Conservation (phyloP, 2,888 invertebrate genomes). For the Choreutis nemorana region DNA sequence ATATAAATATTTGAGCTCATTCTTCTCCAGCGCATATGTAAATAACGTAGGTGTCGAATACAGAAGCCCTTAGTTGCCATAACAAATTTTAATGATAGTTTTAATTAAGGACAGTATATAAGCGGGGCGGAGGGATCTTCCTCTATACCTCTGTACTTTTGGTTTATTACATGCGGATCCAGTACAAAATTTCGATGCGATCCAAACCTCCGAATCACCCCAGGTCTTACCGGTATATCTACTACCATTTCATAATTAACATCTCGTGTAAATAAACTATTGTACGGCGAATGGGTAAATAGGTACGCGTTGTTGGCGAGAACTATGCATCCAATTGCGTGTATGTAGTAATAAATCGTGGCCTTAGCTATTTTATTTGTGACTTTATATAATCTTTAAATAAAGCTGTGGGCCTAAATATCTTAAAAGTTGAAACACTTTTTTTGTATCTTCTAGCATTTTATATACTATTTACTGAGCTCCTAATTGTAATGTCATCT, state of each 20-base stretch:
- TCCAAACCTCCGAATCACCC: no score
- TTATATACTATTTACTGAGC: constrained; percentile 46
- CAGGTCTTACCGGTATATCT: no score
- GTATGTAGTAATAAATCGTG: constrained; percentile 57
- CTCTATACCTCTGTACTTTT: no score
- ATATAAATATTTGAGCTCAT: no score
- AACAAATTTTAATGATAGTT: constrained; percentile 56
- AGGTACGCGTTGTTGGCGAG: no score
- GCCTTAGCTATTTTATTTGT: constrained; percentile 48
- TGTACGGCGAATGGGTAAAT: no score
- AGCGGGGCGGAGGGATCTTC: no score
- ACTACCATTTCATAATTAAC: no score
- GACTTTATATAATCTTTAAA: constrained; percentile 24
- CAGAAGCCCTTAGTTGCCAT: constrained; percentile 64
- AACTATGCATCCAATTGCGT: no score
- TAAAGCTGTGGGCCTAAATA: constrained; percentile 23
- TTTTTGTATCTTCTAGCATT: constrained; percentile 39
- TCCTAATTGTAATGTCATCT: constrained; percentile 45
- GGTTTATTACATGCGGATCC: no score
- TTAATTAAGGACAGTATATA: constrained; percentile 44
- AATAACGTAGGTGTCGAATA: constrained; percentile 50
- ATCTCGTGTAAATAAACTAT: constrained; percentile 2
- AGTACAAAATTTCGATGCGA: no score
- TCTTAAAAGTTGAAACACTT: constrained; percentile 19
- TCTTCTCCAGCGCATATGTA: constrained; percentile 31